Percentiles rank a stretch among this genome's conserved stretches.
Conservation (phyloP, 2,113 vertebrate genomes). For the Antigone vipio region DNA sequence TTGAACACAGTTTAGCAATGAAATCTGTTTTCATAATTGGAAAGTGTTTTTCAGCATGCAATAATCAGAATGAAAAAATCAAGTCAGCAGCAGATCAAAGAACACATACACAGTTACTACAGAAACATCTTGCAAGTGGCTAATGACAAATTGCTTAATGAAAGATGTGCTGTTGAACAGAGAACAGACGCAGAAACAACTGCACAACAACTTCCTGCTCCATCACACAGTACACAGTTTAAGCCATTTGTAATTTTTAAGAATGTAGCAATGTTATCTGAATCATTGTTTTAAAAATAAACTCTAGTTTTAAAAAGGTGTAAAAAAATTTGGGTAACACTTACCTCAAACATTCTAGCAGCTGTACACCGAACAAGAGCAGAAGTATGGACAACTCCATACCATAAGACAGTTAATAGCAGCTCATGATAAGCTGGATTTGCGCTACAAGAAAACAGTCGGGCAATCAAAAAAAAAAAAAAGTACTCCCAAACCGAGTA, state of each 20-base stretch:
- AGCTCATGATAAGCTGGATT: conserved; percentile 97
- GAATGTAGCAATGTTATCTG: not conserved
- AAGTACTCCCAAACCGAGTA: not conserved
- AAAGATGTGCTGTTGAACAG: not conserved
- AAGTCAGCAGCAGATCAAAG: conserved; percentile 25
- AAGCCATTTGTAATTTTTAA: not conserved
- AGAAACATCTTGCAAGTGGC: conserved; percentile 10
- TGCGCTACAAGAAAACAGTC: conserved; percentile 78
- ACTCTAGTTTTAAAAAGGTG: not conserved
- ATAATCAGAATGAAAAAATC: not conserved
- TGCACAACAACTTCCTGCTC: conserved; percentile 60
- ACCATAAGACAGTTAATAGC: conserved; percentile 95
- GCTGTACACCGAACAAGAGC: conserved; percentile 96
- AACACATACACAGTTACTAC: not conserved
- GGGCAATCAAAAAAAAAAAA: not conserved
- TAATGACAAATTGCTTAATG: not conserved
- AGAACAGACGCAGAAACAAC: not conserved
- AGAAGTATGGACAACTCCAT: conserved; percentile 97
- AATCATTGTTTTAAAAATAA: not conserved
- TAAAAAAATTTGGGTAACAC: not conserved
- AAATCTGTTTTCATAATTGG: not conserved
- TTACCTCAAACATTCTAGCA: conserved; percentile 99
- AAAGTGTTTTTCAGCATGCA: not conserved
- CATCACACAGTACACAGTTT: conserved; percentile 76
- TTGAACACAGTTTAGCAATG: not conserved